Evolutionary conservation across 2,797 vertebrate genomes (phyloP).

Genomic region (Apogon hyalosoma): DNA sequence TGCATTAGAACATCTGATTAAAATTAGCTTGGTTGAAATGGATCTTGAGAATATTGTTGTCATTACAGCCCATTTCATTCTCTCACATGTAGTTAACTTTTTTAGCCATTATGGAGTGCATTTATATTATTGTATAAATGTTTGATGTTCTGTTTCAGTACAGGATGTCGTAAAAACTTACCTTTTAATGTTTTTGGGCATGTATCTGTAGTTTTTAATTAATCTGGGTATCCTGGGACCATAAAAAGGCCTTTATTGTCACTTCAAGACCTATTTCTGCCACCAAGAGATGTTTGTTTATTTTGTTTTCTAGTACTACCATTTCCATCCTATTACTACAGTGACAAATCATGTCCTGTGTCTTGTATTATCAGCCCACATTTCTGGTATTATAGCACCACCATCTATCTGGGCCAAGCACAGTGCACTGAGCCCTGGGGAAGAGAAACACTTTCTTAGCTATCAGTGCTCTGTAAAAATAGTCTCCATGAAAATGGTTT

Average conservation of each 20-base stretch:
- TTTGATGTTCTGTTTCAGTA: not conserved
- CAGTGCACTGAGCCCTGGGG: constrained; percentile 48
- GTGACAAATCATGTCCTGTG: too few relatives aligned
- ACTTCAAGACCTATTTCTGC: not conserved
- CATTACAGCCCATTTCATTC: constrained; percentile 42
- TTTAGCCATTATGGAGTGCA: constrained; percentile 9
- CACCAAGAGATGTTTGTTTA: not conserved
- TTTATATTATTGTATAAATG: constrained; percentile 38
- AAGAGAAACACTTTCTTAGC: constrained; percentile 61
- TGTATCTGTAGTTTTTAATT: too few relatives aligned
- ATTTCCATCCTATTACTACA: too few relatives aligned
- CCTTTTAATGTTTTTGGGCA: too few relatives aligned
- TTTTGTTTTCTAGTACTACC: too few relatives aligned
- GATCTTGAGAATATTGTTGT: not conserved
- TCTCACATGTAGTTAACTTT: constrained; percentile 34
- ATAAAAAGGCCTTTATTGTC: constrained; percentile 8
- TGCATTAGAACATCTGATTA: constrained; percentile 7
- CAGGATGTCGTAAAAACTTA: too few relatives aligned
- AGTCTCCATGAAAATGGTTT: constrained; percentile 33
- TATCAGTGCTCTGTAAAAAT: constrained; percentile 47
- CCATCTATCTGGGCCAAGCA: constrained; percentile 61
- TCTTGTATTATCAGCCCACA: constrained; percentile 7
- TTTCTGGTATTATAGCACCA: constrained; percentile 1
- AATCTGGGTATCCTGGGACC: too few relatives aligned
- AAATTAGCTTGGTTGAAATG: too few relatives aligned